These are phyloP conservation scores for Scopus umbretta DNA, from an alignment of 2,113 vertebrate species.

Conservation along the genomic window DNA sequence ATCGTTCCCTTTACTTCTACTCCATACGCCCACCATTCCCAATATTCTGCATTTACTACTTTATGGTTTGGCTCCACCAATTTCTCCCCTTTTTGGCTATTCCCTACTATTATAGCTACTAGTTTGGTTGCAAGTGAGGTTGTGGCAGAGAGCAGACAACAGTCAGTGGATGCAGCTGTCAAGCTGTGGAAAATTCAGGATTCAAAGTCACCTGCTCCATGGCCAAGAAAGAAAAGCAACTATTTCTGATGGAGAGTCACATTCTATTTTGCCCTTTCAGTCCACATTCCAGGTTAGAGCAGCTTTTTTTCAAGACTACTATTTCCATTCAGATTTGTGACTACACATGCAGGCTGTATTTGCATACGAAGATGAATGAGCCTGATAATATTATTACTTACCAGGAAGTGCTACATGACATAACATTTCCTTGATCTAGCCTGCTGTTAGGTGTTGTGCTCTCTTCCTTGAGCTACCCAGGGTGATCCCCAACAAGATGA, in stretches of 20 bases:
- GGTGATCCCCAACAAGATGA: not conserved
- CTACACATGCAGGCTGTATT: not conserved
- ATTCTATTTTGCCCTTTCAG: not conserved
- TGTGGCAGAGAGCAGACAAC: not conserved
- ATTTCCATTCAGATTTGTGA: not conserved
- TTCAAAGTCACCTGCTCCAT: not conserved
- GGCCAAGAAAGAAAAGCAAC: not conserved
- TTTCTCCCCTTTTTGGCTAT: not conserved
- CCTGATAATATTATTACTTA: slow-evolving; percentile 16
- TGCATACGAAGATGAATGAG: slow-evolving; percentile 12
- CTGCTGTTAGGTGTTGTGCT: not conserved
- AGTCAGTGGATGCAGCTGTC: not conserved
- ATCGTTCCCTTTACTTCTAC: not conserved
- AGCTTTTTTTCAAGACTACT: not conserved
- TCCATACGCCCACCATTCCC: not conserved
- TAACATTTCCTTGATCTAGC: slow-evolving; percentile 47
- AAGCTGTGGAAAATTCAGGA: not conserved
- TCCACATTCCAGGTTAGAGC: not conserved
- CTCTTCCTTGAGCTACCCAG: not conserved
- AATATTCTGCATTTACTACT: not conserved
- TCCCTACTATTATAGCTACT: not conserved
- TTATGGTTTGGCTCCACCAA: not conserved
- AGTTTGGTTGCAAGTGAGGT: not conserved
- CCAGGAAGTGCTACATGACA: slow-evolving; percentile 46
- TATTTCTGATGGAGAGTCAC: not conserved